Base-by-base conservation (phyloP, 2,797 vertebrate genomes). In the Rhinoraja longicauda region DNA sequence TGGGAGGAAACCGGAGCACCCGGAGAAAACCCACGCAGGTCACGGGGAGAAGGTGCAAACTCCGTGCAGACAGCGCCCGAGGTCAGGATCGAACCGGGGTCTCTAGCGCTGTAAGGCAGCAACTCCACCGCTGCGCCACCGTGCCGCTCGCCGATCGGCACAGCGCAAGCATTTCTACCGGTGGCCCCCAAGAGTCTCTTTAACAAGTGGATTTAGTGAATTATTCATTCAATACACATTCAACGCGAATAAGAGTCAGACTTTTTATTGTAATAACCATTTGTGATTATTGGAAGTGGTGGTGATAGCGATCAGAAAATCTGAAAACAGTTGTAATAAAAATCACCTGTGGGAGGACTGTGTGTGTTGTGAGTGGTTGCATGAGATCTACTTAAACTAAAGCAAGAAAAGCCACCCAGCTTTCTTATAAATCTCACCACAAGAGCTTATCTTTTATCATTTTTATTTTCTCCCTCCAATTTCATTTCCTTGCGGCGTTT, bases 361-460 rank as follows among this genome's bases (percentile, higher is more conserved):
- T 62, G 12, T 86, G n/a, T 32, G 29, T 17, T 62, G 81, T 59
- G 81, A 19, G 57, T 86, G 6, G 59, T 13, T 29, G 59, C 59
- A n/a, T 5, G n/a, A 67, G n/a, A 12, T 84, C 64, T 67, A 39
- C 62, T 64, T 17, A 32, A 15, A 57, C 8, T 45, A 57, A 26
- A 57, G 76, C 32, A 64, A 62, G 84, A 67, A 88, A 88, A 67
- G n/a, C 59, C 59, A 88, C 67, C 21, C 59, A 88, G 32, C 32
- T 67, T 88, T 88, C 84, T 88, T 88, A 88, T 88, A 88, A 88
- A 88, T 32, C 19, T 88, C 17, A 64, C 59, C n/a, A 32, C 62
- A 88, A 64, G 17, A 36, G 15, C 17, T 86, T 64, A 32, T 17
- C 4, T 32, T 88, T 86, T 32, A 32, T 86, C 76, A 4, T 32